These are phyloP conservation scores for Laodelphax striatellus DNA, from an alignment of 1,140 invertebrate species.

Conservation along the genomic window DNA sequence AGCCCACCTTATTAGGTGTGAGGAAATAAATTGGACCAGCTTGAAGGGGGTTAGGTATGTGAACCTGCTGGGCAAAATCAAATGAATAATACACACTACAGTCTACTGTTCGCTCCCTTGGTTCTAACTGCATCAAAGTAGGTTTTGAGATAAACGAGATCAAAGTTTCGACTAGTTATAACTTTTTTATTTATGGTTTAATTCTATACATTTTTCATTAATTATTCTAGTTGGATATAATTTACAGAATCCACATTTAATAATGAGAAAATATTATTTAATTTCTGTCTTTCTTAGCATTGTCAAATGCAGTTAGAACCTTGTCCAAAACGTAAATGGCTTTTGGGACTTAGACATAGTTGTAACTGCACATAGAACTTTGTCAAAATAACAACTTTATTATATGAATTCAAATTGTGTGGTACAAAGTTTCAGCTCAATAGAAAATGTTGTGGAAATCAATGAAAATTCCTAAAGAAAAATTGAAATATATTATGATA, in stretches of 20 bases:
- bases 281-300: neutral
- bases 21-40: constrained; percentile 17
- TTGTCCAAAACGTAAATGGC: neutral
- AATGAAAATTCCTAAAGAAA: neutral
- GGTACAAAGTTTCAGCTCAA: neutral
- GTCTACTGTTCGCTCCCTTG: neutral
- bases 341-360: neutral
- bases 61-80: constrained; percentile 11
- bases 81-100: constrained; percentile 9
- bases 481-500: neutral
- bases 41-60: constrained; percentile 13
- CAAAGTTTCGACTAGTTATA: neutral
- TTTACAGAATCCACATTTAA: neutral
- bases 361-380: neutral
- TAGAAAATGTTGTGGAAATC: neutral
- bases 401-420: neutral
- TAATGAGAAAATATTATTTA: neutral
- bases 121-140: neutral
- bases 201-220: too few species aligned
- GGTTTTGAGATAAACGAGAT: neutral
- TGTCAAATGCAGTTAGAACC: neutral
- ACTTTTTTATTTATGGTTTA: neutral
- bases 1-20: constrained; percentile 10
- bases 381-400: neutral
- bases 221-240: too few species aligned